Evolutionary conservation across 30 jellyfish, hydroid and myxozoan species (phyloP).

Genomic region (Sanderia malayensis): DNA sequence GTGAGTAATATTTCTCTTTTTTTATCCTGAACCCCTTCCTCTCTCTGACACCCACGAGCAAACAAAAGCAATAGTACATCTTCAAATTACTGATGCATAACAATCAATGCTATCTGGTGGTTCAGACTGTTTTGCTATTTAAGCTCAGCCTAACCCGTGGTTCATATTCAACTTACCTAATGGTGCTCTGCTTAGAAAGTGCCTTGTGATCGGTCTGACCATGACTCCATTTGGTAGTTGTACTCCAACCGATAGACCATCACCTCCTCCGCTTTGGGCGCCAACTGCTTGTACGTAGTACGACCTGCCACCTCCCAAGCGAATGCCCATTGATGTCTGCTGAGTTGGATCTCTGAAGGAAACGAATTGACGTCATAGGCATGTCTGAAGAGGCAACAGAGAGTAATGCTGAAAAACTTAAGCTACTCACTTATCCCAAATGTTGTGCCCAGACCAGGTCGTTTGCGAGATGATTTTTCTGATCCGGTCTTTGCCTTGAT

Average conservation of each 20-base stretch:
- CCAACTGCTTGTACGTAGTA: slow-evolving; percentile 96
- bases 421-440: slow-evolving; percentile 88
- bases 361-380: neutral
- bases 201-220: slow-evolving; percentile 95
- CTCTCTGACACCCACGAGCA: too few relatives aligned
- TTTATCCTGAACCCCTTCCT: too few relatives aligned
- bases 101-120: too few relatives aligned
- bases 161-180: slow-evolving; percentile 56
- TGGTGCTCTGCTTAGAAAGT: slow-evolving; percentile 88
- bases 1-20: too few relatives aligned
- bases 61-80: too few relatives aligned
- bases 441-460: slow-evolving; percentile 93
- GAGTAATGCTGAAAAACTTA: neutral
- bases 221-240: slow-evolving; percentile 96
- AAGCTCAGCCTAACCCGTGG: too few relatives aligned
- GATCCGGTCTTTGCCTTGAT: slow-evolving; percentile 92
- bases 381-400: neutral
- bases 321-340: slow-evolving; percentile 96
- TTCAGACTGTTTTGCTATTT: too few relatives aligned
- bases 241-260: slow-evolving; percentile 94
- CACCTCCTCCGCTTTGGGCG: slow-evolving; percentile 97
- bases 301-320: slow-evolving; percentile 84
- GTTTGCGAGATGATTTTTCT: slow-evolving; percentile 90
- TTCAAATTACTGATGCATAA: too few relatives aligned
- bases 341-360: slow-evolving; percentile 91